Base-by-base conservation (phyloP, 2,113 vertebrate genomes). In the Pungitius pungitius region DNA sequence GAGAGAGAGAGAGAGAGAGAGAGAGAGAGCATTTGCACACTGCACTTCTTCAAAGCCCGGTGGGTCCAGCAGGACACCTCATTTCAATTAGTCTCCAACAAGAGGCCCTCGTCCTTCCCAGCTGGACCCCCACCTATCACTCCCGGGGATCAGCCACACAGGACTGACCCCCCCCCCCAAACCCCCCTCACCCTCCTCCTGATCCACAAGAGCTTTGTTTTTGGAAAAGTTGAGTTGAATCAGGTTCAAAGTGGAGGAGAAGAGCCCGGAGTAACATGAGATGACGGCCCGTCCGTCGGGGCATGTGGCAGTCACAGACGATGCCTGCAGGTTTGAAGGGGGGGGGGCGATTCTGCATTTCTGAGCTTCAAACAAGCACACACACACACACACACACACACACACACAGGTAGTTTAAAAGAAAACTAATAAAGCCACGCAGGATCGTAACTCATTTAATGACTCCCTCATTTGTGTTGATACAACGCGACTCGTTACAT, bases 1-100 rank as follows among this genome's bases (percentile, higher is more conserved):
- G n/a, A n/a, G n/a, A n/a, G n/a, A n/a, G n/a, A n/a, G n/a, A n/a
- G n/a, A n/a, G n/a, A n/a, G n/a, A n/a, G n/a, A n/a, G n/a, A n/a
- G n/a, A n/a, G n/a, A n/a, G n/a, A n/a, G n/a, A n/a, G n/a, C n/a
- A n/a, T n/a, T n/a, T n/a, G n/a, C 73, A 47, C 33, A 18, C n/a
- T n/a, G n/a, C 27, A 73, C 39, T 42, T 84, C 87, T 85, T 92
- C 84, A 93, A 89, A 92, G 90, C 63, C 45, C 49, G 59, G 58
- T 30, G 33, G 57, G 14, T 79, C 69, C 69, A 75, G 57, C 78
- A 73, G 59, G 39, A 72, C 91, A 87, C 77, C 82, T 87, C 86
- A 84, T 85, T 91, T 89, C 84, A 90, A 90, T 90, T 90, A 90
- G 65, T 18, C 67, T 67, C 72, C 59, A 67, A 72, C 69, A 72